Base-by-base conservation (phyloP, 1,140 invertebrate genomes). In the Triops cancriformis region DNA sequence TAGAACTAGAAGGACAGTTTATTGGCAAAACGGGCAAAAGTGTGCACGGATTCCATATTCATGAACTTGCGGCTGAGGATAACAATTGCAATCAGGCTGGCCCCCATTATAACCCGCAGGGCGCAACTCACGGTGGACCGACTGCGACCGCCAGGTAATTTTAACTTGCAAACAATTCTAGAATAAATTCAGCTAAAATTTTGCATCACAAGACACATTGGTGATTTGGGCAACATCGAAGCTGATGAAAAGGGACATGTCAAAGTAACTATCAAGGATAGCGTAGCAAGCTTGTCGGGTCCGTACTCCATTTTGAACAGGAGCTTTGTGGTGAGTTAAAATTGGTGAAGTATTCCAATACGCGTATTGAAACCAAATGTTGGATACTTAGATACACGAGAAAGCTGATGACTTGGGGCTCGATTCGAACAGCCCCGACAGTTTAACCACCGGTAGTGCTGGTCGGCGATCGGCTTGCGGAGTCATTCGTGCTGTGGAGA, bases 71-170 rank as follows among this genome's bases (percentile, higher is more conserved):
- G 14, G 41, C 64, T 6, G 73, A 74, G 14, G 77, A 78, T 2
- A 73, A 43, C 7, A 78, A 78, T 73, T 78, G 77, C 37, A 78
- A 78, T 27, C 73, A 41, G 42, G 95, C 97, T n/a, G 98, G 97
- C 0, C 87, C 94, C 0, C 98, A 99, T 86, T 99, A 95, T 86
- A 99, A 99, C 86, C 97, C 97, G 0, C 81, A 86, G 73, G 88
- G 89, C 77, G 92, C 92, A 81, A 91, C 91, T 1, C 97, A 99
- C 84, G 97, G 95, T 9, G 93, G 88, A n/a, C 96, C 96, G 9
- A 83, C 83, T 27, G 89, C 93, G 80, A 83, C 83, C 12, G 87
- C 89, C 0, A 78, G 77, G 77, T 78, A 41, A 6, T 6, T 26
- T 3, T 1, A 73, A 9, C 26, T 64, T 77, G 27, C 14, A 6